phyloP scores from a whole-genome alignment of 1,140 invertebrate genomes.

The Hylaeus volcanicus region DNA sequence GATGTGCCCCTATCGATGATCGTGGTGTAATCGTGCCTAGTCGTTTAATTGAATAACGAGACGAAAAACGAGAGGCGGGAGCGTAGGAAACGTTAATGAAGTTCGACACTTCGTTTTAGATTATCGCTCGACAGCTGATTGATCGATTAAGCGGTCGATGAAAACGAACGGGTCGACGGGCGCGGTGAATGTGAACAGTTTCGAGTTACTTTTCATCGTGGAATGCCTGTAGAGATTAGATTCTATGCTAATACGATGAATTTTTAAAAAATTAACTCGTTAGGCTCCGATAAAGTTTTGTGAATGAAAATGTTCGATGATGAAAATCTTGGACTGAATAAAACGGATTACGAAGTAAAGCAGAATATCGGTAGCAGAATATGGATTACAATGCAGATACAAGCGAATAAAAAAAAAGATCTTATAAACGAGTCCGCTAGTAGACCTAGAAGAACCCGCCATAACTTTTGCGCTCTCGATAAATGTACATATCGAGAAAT shows the following conservation, averaged over 20 bases:
- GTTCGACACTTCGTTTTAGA: conserved; percentile 43
- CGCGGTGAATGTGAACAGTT: neutral
- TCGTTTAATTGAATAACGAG: conserved; percentile 24
- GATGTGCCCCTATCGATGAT: neutral
- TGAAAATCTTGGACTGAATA: too few species aligned
- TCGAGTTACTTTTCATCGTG: conserved; percentile 1
- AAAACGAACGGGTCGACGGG: conserved; percentile 25
- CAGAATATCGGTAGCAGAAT: too few species aligned
- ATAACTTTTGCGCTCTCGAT: too few species aligned
- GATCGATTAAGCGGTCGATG: conserved; percentile 42
- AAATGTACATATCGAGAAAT: too few species aligned
- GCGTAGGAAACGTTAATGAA: conserved; percentile 28
- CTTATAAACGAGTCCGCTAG: too few species aligned
- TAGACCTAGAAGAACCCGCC: too few species aligned
- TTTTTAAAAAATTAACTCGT: too few species aligned
- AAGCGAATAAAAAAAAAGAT: too few species aligned
- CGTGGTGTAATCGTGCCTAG: neutral
- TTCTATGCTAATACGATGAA: neutral
- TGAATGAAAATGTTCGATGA: too few species aligned
- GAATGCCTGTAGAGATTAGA: neutral
- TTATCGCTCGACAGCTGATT: conserved; percentile 32
- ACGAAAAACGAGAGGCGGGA: neutral
- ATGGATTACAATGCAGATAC: too few species aligned
- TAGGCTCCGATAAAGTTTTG: too few species aligned
- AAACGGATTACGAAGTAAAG: too few species aligned